Evolutionary conservation across 2,888 invertebrate genomes (phyloP).

Genomic region (Chironomus riparius): DNA sequence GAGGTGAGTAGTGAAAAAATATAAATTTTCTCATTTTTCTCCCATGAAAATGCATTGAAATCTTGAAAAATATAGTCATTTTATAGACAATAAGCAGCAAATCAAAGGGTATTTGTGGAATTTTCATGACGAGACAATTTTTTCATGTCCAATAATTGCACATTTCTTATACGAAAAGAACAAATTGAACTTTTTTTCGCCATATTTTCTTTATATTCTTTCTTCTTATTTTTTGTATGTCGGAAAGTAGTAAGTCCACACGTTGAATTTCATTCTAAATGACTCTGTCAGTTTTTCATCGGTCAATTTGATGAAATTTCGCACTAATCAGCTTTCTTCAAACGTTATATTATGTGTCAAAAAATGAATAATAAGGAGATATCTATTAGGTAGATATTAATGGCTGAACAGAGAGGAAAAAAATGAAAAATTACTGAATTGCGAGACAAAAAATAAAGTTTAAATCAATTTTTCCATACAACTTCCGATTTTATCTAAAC

Average conservation of each 20-base stretch:
- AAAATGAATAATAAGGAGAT: neutral
- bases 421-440: neutral
- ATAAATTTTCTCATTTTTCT: neutral
- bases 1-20: conserved; percentile 7
- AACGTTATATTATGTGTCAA: neutral
- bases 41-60: neutral
- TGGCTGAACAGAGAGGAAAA: neutral
- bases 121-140: neutral
- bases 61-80: neutral
- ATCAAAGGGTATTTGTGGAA: too few relatives aligned
- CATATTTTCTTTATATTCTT: conserved; percentile 19
- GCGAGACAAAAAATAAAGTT: neutral
- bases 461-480: neutral
- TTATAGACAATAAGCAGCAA: too few relatives aligned
- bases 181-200: conserved; percentile 10
- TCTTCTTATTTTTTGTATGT: conserved; percentile 23
- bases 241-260: neutral
- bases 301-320: neutral
- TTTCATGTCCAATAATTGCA: conserved; percentile 7
- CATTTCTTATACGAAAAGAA: conserved; percentile 1
- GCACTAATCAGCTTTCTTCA: too few relatives aligned
- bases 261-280: neutral
- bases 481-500: neutral
- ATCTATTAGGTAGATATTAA: neutral
- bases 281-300: conserved; percentile 10